Base-by-base conservation (phyloP, 2,888 invertebrate genomes). In the Busseola fusca region DNA sequence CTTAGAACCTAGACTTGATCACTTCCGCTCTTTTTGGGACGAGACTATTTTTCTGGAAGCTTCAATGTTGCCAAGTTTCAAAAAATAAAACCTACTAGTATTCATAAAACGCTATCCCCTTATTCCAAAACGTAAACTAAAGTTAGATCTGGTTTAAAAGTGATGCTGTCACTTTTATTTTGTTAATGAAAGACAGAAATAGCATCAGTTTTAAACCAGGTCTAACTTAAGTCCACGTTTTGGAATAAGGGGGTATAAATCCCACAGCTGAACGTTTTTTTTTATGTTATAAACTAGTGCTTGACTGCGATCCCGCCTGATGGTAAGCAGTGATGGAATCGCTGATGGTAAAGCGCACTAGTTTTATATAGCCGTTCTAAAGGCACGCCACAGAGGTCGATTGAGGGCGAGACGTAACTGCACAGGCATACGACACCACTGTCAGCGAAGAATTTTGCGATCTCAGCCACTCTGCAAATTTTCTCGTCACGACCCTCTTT, bases 401-500 rank as follows among this genome's bases (percentile, higher is more conserved):
- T 50, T 45, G 98, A 99, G 0, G 99, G 99, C 25, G 99, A 99
- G 0, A 99, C 99, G 92, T 99, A 99, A 92, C 99, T 99, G 93
- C 99, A 99, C 56, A 99, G 96, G 80, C 98, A 98, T 25, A 99
- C 97, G 66, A 99, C 98, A 0, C 99, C 99, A 79, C 99, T 98
- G 93, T 99, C 99, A 0, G 99, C 99, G 92, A 99, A 99, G 34
- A 34, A 96, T 93, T 98, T 99, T 14, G 99, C 98, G 0, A 99
- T 99, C 93, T 99, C 99, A 0, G 99, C 98, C 0, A 99, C 99
- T 81, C 99, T 96, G 27, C 99, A 96, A 86, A 99, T 99, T 91
- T 99, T 99, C 93, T 99, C 99, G 89, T 99, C 98, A 0, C 99
- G 96, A 88, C 99, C 99, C 85, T 98, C 97, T 73, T 98, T 98